Evolutionary conservation across 2,888 invertebrate genomes (phyloP).

Genomic region (Dynastes maya): DNA sequence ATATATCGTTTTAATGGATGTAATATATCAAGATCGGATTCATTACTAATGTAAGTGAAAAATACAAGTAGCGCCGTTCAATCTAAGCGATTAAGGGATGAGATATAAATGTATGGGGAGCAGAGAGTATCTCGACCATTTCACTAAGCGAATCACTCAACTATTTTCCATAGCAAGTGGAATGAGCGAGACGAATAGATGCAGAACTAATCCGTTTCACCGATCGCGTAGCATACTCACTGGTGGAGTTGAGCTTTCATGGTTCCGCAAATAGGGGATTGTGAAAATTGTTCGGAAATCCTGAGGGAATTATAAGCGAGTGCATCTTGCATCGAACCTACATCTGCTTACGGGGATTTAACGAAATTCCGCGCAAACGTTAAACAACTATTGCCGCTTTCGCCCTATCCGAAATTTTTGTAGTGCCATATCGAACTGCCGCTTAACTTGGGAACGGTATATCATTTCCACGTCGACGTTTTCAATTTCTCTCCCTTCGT

Average conservation of each 20-base stretch:
- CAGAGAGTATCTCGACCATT: constrained; percentile 60
- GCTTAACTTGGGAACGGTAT: neutral
- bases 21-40: constrained; percentile 15
- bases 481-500: constrained; percentile 42
- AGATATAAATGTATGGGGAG: constrained; percentile 58
- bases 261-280: constrained; percentile 55
- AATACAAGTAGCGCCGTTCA: constrained; percentile 25
- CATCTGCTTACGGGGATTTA: constrained; percentile 49
- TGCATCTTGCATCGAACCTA: constrained; percentile 45
- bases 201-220: constrained; percentile 48
- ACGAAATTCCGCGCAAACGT: constrained; percentile 38
- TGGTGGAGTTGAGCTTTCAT: constrained; percentile 50
- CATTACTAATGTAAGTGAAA: constrained; percentile 33
- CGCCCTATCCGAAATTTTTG: constrained; percentile 19
- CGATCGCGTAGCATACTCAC: constrained; percentile 36
- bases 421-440: constrained; percentile 19
- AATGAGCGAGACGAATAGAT: neutral
- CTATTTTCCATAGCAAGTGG: constrained; percentile 53
- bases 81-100: constrained; percentile 58
- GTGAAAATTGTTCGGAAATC: constrained; percentile 53
- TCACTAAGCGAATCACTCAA: constrained; percentile 64
- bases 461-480: constrained; percentile 18
- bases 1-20: constrained; percentile 6
- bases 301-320: constrained; percentile 44
- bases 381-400: constrained; percentile 46